Evolutionary conservation across 2,797 vertebrate species (phyloP), one percentile per base, ranked within the genome.

Genomic region (Mycteria americana): DNA sequence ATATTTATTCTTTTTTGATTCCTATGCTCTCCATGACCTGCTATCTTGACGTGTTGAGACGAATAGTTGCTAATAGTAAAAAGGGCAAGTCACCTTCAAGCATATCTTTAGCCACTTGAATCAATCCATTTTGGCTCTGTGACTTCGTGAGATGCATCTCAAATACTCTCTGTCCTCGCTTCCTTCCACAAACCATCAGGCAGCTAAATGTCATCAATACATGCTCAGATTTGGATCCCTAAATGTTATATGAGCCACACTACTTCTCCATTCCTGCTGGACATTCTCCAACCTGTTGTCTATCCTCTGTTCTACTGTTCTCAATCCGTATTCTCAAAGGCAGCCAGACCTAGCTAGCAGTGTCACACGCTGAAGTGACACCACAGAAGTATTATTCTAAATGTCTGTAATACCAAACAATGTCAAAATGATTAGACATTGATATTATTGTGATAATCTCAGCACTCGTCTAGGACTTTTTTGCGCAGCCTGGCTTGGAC

Each of bases 1-100:
- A 93, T 89, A 88, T 94, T 93, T 97, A 56, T 68, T 80, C 41
- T 76, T 87, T 72, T 92, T 88, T 72, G 7, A 92, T 76, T 93
- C 57, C 28, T 75, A 14, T 39, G 35, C 11, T 73, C 33, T 84
- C 51, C 30, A 11, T 2, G 0, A 43, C 31, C 73, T 91, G 33
- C 37, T 68, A 16, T 41, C 62, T 77, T 10, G 0, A 95, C 57
- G 45, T 35, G 23, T 25, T 80, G 24, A 88, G 64, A 80, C 25
- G 1, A 90, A 78, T 18, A 81, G 10, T 13, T 89, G 60, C n/a
- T 89, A 70, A 80, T 0, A 73, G 46, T n/a, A 72, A 80, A 89
- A 63, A 67, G 0, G 0, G 18, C 18, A 75, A 77, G 18, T 72
- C 2, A 28, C 60, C 50, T 84, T 68, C 50, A 74, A 75, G 68